phyloP scores from a whole-genome alignment of 2,888 invertebrate species.

The Mythimna loreyi region DNA sequence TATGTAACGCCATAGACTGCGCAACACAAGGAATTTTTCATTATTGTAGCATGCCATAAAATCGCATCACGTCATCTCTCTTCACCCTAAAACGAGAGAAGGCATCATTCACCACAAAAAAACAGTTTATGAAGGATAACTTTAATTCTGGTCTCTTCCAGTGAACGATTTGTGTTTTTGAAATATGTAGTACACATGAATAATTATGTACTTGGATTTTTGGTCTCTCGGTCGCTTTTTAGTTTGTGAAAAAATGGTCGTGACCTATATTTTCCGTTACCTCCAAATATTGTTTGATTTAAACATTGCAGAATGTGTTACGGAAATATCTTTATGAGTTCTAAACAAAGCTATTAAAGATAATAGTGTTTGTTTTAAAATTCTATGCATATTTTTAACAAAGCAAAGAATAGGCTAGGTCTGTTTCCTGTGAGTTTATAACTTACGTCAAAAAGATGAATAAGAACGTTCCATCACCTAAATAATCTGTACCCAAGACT shows the following conservation, averaged over 20 bases:
- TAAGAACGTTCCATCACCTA: neutral
- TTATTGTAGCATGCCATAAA: neutral
- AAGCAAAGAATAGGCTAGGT: constrained; percentile 38
- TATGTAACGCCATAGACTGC: too few species aligned
- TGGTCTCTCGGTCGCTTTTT: neutral
- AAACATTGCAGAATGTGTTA: constrained; percentile 11
- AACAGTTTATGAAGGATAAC: too few species aligned
- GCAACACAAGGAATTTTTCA: neutral
- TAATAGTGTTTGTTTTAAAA: constrained; percentile 51
- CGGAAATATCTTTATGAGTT: constrained; percentile 47
- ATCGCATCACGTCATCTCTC: too few species aligned
- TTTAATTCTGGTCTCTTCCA: too few species aligned
- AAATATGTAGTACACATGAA: too few species aligned
- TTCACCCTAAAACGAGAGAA: too few species aligned
- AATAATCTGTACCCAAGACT: neutral
- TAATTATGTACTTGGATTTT: too few species aligned
- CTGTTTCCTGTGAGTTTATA: constrained; percentile 30
- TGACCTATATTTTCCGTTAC: neutral
- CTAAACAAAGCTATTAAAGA: constrained; percentile 52
- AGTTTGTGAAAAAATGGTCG: neutral
- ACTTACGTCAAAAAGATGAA: neutral
- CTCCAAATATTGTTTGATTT: constrained; percentile 1
- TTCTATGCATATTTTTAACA: constrained; percentile 40
- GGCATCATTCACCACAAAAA: too few species aligned
- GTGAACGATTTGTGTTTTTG: too few species aligned